Base-by-base conservation (phyloP, 2,113 vertebrate genomes). In the Todiramphus chloris region DNA sequence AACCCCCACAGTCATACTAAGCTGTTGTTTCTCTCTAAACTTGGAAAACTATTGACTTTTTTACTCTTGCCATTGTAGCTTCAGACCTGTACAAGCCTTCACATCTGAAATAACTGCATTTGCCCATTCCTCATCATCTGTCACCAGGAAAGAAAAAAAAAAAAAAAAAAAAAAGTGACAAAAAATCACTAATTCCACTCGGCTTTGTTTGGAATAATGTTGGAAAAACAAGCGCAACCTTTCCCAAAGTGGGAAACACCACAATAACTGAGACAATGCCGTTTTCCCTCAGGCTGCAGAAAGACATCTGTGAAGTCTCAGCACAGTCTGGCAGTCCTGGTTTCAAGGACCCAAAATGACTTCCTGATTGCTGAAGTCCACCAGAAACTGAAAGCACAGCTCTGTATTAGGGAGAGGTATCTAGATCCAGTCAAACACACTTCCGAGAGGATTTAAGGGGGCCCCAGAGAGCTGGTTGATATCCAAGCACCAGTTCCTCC, bases 1-100 rank as follows among this genome's bases (percentile, higher is more conserved):
- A 88, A 28, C 0, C 13, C 5, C 35, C 0, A 0, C 28, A 55
- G 16, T 25, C 72, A 84, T 25, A 46, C 15, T 59, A 68, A 75
- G 12, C 19, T 82, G 51, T 72, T 0, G 0, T 62, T 79, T 90
- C n/a, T 60, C 31, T 79, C 46, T 63, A 41, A 89, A 28, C 18
- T 10, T 75, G 20, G 31, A 85, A 73, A 79, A n/a, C 5, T 55
- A 55, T 10, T 58, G 14, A 56, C 28, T 19, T 6, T 81, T 95
- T 89, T 58, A 33, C 7, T 48, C 64, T 51, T 44, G 39, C 27
- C 30, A 27, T 75, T 60, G 28, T 48, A 75, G 24, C 10, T 91
- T 91, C 62, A 72, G 35, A 50, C 23, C 48, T 10, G 14, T 51
- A 2, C 19, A 74, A 90, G 13, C 23, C 30, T 56, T 51, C 78